phyloP scores from a whole-genome alignment of 1,140 invertebrate genomes.

The Drosophila sproati region DNA sequence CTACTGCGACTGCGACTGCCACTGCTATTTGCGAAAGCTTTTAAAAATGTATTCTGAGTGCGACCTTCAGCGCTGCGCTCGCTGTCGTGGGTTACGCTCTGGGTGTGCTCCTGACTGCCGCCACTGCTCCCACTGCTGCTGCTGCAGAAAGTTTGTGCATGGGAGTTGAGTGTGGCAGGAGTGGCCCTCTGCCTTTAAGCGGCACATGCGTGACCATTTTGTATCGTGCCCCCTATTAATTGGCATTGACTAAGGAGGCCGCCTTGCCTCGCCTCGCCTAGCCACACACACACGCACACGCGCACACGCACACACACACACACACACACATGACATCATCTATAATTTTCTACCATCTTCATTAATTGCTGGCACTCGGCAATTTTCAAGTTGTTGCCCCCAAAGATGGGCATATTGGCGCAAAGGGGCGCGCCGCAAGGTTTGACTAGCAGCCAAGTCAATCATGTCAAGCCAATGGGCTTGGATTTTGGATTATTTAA shows the following conservation, averaged over 20 bases:
- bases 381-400: conserved; percentile 43
- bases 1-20: conserved; percentile 24
- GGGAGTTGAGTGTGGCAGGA: conserved; percentile 48
- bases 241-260: conserved; percentile 43
- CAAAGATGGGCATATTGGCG: conserved; percentile 43
- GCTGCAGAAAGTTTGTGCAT: conserved; percentile 29
- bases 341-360: conserved; percentile 34
- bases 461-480: conserved; percentile 11
- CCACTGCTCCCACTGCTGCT: neutral
- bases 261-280: conserved; percentile 27
- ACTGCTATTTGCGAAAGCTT: conserved; percentile 61
- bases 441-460: conserved; percentile 30
- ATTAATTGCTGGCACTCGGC: conserved; percentile 52
- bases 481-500: conserved; percentile 36
- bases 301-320: conserved; percentile 11
- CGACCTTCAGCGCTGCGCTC: conserved; percentile 38
- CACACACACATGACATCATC: conserved; percentile 42
- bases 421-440: conserved; percentile 36
- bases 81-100: conserved; percentile 17
- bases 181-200: conserved; percentile 38
- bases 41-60: conserved; percentile 27
- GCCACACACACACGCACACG: conserved; percentile 15
- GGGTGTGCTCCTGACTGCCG: neutral
- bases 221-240: conserved; percentile 42
- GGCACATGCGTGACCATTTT: conserved; percentile 75